Evolutionary conservation across 2,888 invertebrate genomes (phyloP).

Genomic region (Orthosia cruda): DNA sequence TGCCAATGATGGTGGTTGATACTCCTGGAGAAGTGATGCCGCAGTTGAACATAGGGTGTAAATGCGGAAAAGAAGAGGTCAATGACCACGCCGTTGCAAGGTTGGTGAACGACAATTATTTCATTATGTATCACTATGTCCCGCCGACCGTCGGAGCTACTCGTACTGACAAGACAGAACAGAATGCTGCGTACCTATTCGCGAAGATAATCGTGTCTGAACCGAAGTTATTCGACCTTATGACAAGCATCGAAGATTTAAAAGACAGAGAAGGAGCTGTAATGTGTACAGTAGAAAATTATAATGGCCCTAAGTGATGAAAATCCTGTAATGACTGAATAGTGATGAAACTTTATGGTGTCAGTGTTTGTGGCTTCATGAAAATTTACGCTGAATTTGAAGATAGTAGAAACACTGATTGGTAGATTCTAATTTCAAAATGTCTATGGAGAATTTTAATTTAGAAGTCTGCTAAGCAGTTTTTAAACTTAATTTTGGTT

Average conservation of each 20-base stretch:
- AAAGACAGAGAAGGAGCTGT: slow-evolving; percentile 40
- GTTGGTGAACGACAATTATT: slow-evolving; percentile 39
- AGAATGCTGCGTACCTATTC: slow-evolving; percentile 46
- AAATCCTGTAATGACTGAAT: not conserved
- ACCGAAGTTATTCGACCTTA: slow-evolving; percentile 36
- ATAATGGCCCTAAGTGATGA: slow-evolving; percentile 36
- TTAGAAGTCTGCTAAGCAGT: too few relatives aligned
- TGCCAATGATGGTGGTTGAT: slow-evolving; percentile 45
- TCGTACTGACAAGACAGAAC: slow-evolving; percentile 15
- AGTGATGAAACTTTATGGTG: not conserved
- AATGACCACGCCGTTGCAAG: slow-evolving; percentile 45
- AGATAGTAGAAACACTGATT: too few relatives aligned
- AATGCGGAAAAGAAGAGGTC: slow-evolving; percentile 39
- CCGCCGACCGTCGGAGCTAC: slow-evolving; percentile 21
- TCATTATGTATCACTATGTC: slow-evolving; percentile 44
- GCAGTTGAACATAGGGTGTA: slow-evolving; percentile 32
- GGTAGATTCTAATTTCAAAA: too few relatives aligned
- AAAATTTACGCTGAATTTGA: too few relatives aligned
- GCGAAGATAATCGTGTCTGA: slow-evolving; percentile 42
- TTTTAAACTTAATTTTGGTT: too few relatives aligned
- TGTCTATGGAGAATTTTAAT: too few relatives aligned
- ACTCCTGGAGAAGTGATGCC: slow-evolving; percentile 37
- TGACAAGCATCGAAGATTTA: slow-evolving; percentile 43
- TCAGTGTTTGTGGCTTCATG: not conserved
- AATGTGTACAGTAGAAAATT: slow-evolving; percentile 46